Conservation (phyloP, 2,888 invertebrate species). For the Tricholauxania praeusta region DNA sequence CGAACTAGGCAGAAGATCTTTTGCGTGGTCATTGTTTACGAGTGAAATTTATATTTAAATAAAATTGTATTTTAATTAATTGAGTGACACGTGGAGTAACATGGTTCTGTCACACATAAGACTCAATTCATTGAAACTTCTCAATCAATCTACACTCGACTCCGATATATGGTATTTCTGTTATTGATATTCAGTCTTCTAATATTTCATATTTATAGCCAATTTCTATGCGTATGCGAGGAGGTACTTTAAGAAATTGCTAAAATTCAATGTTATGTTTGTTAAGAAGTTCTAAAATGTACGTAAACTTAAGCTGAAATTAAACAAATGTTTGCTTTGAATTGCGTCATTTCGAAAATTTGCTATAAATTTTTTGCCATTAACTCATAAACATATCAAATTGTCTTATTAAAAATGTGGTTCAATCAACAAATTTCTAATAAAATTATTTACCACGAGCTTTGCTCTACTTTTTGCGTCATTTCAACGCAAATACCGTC, state of each 20-base stretch:
- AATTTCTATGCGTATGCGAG: no score
- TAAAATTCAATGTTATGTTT: no score
- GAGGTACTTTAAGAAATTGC: no score
- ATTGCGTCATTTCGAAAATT: background rate
- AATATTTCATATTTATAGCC: no score
- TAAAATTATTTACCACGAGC: background rate
- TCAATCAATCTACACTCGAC: no score
- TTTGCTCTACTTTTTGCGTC: slow-evolving; percentile 12
- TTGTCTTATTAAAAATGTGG: background rate
- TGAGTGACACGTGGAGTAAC: slow-evolving; percentile 10
- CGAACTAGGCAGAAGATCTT: background rate
- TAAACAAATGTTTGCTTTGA: background rate
- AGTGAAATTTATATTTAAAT: background rate
- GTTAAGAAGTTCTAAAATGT: no score
- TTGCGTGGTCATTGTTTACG: background rate
- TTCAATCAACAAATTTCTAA: background rate
- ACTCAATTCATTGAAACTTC: no score
- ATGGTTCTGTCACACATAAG: background rate
- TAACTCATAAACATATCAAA: background rate
- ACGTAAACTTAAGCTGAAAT: background rate
- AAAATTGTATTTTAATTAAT: slow-evolving; percentile 27
- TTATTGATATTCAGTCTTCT: no score
- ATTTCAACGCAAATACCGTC: slow-evolving; percentile 12
- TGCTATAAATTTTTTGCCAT: background rate
- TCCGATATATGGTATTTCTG: no score